A percentile compares a stretch with the other conserved stretches of the same genome.
phyloP scores from a whole-genome alignment of 2,797 vertebrate genomes.

The Hylomyscus alleni region DNA sequence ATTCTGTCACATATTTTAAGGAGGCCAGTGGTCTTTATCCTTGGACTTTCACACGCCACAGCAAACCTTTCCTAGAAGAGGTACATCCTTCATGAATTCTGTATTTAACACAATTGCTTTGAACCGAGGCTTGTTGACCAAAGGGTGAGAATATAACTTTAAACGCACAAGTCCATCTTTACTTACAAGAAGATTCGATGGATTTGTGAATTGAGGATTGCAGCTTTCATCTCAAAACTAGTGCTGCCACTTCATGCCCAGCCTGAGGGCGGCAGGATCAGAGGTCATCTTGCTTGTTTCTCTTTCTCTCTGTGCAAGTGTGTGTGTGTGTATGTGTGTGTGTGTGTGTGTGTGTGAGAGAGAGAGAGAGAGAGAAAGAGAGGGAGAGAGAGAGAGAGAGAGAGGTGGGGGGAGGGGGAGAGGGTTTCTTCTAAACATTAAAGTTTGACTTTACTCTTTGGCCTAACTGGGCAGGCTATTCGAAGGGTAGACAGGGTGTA shows the following conservation, averaged over 20 bases:
- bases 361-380: no score
- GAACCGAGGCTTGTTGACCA: background rate
- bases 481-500: fast-evolving
- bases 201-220: fast-evolving
- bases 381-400: no score
- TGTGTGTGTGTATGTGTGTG: no score
- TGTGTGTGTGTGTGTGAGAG: no score
- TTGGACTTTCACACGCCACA: fast-evolving
- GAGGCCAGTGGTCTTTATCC: no score
- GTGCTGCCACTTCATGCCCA: fast-evolving
- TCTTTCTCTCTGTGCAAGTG: background rate
- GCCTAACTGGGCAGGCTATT: background rate
- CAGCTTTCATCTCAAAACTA: background rate
- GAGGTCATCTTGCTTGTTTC: background rate
- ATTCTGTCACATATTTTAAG: background rate
- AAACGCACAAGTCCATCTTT: fast-evolving
- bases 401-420: no score
- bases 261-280: background rate
- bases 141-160: fast-evolving
- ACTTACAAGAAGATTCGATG: fast-evolving
- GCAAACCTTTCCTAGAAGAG: background rate
- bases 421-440: background rate
- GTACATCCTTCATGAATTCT: background rate
- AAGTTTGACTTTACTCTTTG: background rate
- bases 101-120: background rate